Evolutionary conservation across 2,888 invertebrate species (phyloP), one percentile per base, ranked within the genome.

Genomic region (Melanchra persicariae): DNA sequence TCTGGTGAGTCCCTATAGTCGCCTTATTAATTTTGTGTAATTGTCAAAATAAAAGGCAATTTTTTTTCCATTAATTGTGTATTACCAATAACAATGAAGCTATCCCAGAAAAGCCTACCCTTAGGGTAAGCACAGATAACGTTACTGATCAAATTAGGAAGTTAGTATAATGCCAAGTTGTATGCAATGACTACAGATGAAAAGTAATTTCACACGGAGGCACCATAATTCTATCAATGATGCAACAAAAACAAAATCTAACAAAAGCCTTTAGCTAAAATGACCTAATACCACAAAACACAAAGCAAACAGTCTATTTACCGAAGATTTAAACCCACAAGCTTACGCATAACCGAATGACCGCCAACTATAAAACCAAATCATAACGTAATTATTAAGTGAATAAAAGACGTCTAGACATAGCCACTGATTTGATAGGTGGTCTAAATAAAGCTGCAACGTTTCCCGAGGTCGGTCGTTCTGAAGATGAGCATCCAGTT

Each of bases 331-430:
- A 63, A 54, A 26, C n/a, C 30, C 22, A 64, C 45, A 58, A 49
- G 34, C 24, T 58, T 58, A 76, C 40, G 30, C 54, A 70, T 12
- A 45, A 37, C 12, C 43, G 70, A 54, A 45, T 77, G 74, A 78
- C 57, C n/a, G 17, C 24, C 22, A 24, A 45, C 24, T 15, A 12
- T 37, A 1, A 55, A 10, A 22, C n/a, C 8, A 22, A 55, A 37
- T 37, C 1, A 7, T 10, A 30, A 34, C n/a, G n/a, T 30, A 34
- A 55, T 34, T 55, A 55, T 34, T 40, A 15, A 2, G 12, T 12
- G 37, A 37, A 37, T 37, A 37, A 37, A 9, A 37, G 37, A 10
- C 10, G 37, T 37, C 37, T 47, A 47, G 47, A 47, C n/a, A n/a
- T n/a, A n/a, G n/a, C n/a, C 47, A 49, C 47, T 19, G 0, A 45